Evolutionary conservation across 2,888 invertebrate species (phyloP), one percentile per base, ranked within the genome.

Genomic region (Apamea anceps): DNA sequence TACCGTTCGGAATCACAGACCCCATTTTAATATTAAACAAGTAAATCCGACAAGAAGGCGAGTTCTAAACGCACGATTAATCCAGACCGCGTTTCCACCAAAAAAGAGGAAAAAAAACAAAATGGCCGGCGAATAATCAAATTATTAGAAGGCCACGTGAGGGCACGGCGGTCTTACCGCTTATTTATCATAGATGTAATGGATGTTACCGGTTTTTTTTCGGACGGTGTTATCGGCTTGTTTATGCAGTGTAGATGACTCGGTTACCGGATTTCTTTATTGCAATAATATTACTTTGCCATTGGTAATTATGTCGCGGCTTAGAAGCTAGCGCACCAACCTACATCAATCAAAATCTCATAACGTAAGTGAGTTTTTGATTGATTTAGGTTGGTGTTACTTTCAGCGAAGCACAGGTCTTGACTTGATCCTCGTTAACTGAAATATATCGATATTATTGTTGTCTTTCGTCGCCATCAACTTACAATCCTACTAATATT

Each of bases 111-210:
- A 90, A 93, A 37, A 93, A 92, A 78, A 90, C 90, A 93, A 93
- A 91, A 93, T 93, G 93, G 92, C 92, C 87, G 86, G 85, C 85
- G 92, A 78, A 80, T 94, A 94, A 94, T 94, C 95, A 94, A 95
- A 95, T 95, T 94, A 94, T 94, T 93, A 93, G 90, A 90, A 87
- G 87, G 89, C 91, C 91, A 92, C 91, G 91, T 93, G 92, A 94
- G 93, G 94, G 93, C 90, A 91, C 91, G 90, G 89, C 91, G 89
- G 88, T 92, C 91, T 93, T 92, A 81, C 80, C 89, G 90, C 88
- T 91, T 93, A 93, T 95, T 94, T 94, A 95, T 95, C 94, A 93
- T 93, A 89, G 91, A 90, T 91, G 90, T 94, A 93, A 95, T 92
- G 92, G 93, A 94, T 93, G 94, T 90, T 90, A 90, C 90, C 90